A percentile compares a stretch with the other conserved stretches of the same genome.
Conservation (phyloP, 2,113 vertebrate species). For the Neolamprologus variostigma region DNA sequence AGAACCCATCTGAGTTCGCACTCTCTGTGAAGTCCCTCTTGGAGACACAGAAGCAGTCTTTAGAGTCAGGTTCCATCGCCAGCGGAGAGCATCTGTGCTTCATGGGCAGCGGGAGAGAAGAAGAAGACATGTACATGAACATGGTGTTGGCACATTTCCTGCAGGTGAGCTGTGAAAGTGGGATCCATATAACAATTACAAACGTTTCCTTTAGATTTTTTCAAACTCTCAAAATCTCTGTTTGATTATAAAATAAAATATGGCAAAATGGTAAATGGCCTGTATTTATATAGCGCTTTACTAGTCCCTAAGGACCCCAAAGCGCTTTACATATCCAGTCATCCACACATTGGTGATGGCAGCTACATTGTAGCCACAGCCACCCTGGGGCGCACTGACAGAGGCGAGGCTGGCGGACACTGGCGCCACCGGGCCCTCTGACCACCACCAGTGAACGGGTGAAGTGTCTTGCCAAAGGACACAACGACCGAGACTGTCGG, state of each 20-base stretch:
- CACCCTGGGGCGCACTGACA: too few relatives aligned
- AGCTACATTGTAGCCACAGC: too few relatives aligned
- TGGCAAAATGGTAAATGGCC: too few relatives aligned
- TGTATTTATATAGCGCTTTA: too few relatives aligned
- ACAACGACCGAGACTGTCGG: rapidly evolving
- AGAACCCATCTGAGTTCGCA: slow-evolving; percentile 94
- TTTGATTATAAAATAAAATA: background rate
- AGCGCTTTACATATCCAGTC: too few relatives aligned
- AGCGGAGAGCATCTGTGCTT: slow-evolving; percentile 97
- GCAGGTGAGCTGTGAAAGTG: slow-evolving; percentile 74
- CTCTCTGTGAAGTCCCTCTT: slow-evolving; percentile 94
- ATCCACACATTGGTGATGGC: too few relatives aligned
- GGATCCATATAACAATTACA: background rate
- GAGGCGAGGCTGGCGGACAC: too few relatives aligned
- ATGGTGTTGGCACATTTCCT: slow-evolving; percentile 98
- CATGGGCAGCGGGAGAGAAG: slow-evolving; percentile 98
- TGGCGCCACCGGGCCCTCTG: too few relatives aligned
- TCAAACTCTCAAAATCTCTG: too few relatives aligned
- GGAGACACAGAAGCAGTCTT: slow-evolving; percentile 95
- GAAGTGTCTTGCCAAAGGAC: too few relatives aligned
- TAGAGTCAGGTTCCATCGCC: slow-evolving; percentile 93
- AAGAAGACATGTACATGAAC: slow-evolving; percentile 99
- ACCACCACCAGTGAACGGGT: too few relatives aligned
- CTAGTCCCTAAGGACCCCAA: too few relatives aligned
- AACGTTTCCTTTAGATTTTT: background rate